phyloP scores from a whole-genome alignment of 2,113 vertebrate species.

The Sphyrna mokarran region DNA sequence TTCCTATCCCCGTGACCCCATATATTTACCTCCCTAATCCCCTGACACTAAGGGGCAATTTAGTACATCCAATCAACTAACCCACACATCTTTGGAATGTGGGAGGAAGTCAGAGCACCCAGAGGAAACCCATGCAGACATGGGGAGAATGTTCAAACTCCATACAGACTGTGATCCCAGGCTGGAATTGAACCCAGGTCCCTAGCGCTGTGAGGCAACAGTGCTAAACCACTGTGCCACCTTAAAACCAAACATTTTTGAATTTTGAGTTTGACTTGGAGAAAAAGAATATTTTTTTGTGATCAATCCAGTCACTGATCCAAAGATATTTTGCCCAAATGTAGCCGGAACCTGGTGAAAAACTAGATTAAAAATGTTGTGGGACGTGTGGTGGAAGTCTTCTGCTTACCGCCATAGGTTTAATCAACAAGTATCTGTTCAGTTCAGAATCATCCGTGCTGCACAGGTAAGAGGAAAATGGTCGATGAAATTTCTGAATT shows the following conservation, averaged over 20 bases:
- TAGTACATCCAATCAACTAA: too few relatives aligned
- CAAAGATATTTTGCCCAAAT: not conserved
- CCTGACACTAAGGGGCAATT: too few relatives aligned
- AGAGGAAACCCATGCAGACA: too few relatives aligned
- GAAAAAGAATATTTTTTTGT: not conserved
- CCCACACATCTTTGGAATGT: too few relatives aligned
- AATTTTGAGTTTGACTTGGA: not conserved
- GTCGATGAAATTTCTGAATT: not conserved
- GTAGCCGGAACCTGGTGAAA: not conserved
- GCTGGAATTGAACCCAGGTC: too few relatives aligned
- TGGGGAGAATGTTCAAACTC: too few relatives aligned
- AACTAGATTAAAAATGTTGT: not conserved
- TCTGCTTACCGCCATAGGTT: not conserved
- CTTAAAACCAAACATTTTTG: not conserved
- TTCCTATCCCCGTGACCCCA: too few relatives aligned
- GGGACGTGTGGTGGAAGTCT: too few relatives aligned
- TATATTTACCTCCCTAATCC: too few relatives aligned
- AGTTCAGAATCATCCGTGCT: not conserved
- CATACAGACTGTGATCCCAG: too few relatives aligned
- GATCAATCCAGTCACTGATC: not conserved
- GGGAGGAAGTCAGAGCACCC: too few relatives aligned
- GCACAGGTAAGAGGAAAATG: not conserved
- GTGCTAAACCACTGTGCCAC: not conserved
- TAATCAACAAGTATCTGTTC: not conserved
- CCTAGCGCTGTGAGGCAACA: too few relatives aligned